These are phyloP conservation scores for Phyllostomus discolor DNA, from an alignment of 2,113 vertebrate species.

Conservation along the genomic window DNA sequence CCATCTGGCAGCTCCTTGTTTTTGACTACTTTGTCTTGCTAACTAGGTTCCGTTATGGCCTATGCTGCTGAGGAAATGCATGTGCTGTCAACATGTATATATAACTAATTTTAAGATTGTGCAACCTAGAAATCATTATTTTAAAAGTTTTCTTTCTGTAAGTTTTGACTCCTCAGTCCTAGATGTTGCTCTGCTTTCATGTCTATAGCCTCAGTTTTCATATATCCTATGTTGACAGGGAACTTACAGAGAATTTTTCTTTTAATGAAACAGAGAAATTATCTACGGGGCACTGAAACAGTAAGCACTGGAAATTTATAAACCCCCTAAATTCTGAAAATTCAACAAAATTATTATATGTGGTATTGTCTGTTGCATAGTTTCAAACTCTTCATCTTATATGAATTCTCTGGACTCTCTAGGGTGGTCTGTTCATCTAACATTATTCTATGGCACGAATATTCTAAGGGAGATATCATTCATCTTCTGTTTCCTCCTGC, in stretches of 20 bases:
- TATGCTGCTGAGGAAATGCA: constrained; percentile 40
- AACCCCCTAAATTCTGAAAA: background rate
- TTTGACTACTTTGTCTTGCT: constrained; percentile 69
- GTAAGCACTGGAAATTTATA: background rate
- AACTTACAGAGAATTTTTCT: background rate
- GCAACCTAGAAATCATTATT: constrained; percentile 26
- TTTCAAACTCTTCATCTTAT: background rate
- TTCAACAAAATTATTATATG: background rate
- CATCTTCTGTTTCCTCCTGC: constrained; percentile 5
- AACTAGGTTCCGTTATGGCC: constrained; percentile 62
- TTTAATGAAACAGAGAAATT: background rate
- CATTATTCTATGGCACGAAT: background rate
- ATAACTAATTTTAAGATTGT: constrained; percentile 20
- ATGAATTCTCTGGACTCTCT: background rate
- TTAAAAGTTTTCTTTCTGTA: constrained; percentile 23
- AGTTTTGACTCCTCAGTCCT: background rate
- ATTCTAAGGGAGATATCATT: background rate
- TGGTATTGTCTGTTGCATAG: background rate
- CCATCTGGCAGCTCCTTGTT: constrained; percentile 60
- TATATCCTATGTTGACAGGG: background rate
- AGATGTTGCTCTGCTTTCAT: background rate
- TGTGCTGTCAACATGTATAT: constrained; percentile 45
- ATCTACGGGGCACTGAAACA: background rate
- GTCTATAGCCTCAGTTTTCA: background rate
- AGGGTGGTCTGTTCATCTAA: background rate